Evolutionary conservation across 2,888 invertebrate species (phyloP), one percentile per base, ranked within the genome.

Genomic region (Agrotis ipsilon): DNA sequence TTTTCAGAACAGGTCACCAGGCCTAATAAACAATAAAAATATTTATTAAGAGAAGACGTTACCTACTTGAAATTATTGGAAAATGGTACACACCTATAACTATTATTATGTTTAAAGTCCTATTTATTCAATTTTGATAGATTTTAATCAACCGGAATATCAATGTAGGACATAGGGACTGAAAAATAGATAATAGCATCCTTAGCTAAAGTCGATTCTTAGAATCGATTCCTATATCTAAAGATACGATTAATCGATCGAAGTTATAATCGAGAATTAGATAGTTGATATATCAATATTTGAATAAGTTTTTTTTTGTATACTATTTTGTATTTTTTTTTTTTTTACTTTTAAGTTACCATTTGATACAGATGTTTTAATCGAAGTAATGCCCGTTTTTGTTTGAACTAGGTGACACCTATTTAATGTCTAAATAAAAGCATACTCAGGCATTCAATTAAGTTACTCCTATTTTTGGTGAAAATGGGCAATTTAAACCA

Each of bases 271-370:
- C 49, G 21, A 60, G 16, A 54, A 51, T n/a, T 51, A 76, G 49
- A 1, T 48, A 46, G 13, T 27, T 18, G 19, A 59, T 52, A 16
- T 24, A n/a, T 46, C 32, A 32, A 2, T 52, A 48, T 3, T 18
- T 32, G 16, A 27, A 46, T 24, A 32, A 32, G 3, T n/a, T 60
- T 49, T 9, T 45, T 48, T 51, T 21, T 51, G 11, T 55, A 39
- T 57, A 24, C 4, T 60, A 11, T 46, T 63, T 51, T 61, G n/a
- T 68, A 57, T 68, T 55, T n/a, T 9, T 6, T 39, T 49, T 21
- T 39, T 39, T 39, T 39, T 55, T 45, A 24, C 21, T 4, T 52
- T 1, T 72, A 27, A 57, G 63, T 63, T 72, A 72, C 54, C 72
- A 54, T 13, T 39, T 52, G 14, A 18, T 70, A 32, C n/a, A 57